Evolutionary conservation across 2,113 vertebrate genomes (phyloP).

Genomic region (Corvus moneduloides): DNA sequence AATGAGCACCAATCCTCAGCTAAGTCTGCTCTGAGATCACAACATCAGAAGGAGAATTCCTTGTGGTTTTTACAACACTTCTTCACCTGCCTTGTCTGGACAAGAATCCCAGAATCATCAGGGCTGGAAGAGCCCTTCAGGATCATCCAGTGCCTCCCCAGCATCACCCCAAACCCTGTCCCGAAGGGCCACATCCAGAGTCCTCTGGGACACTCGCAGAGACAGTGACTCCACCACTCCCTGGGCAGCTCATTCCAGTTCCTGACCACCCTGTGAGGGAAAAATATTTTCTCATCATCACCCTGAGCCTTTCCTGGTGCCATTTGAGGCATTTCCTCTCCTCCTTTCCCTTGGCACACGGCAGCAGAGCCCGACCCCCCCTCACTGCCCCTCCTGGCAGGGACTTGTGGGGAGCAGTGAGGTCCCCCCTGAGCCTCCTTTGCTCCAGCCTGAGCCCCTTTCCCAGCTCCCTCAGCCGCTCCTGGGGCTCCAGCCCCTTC

Average conservation of each 20-base stretch:
- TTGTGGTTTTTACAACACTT: not conserved
- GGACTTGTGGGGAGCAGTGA: not conserved
- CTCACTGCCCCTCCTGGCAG: not conserved
- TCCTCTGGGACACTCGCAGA: fast-evolving
- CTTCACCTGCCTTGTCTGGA: not conserved
- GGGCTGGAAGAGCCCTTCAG: not conserved
- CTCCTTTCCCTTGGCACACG: fast-evolving
- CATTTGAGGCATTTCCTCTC: not conserved
- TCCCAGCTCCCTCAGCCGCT: not conserved
- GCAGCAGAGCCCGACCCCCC: not conserved
- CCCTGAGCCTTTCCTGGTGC: fast-evolving
- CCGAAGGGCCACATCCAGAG: not conserved
- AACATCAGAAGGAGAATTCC: not conserved
- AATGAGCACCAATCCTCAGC: not conserved
- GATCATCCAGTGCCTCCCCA: not conserved
- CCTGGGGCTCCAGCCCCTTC: not conserved
- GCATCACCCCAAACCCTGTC: not conserved
- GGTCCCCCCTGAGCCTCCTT: not conserved
- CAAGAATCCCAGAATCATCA: not conserved
- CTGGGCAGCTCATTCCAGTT: not conserved
- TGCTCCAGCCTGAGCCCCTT: not conserved
- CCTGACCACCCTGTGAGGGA: fast-evolving
- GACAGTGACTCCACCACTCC: not conserved
- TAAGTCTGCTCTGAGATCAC: not conserved
- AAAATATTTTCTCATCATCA: not conserved